Evolutionary conservation across 2,113 vertebrate genomes (phyloP), one percentile per base, ranked within the genome.

Genomic region (Columbina picui): DNA sequence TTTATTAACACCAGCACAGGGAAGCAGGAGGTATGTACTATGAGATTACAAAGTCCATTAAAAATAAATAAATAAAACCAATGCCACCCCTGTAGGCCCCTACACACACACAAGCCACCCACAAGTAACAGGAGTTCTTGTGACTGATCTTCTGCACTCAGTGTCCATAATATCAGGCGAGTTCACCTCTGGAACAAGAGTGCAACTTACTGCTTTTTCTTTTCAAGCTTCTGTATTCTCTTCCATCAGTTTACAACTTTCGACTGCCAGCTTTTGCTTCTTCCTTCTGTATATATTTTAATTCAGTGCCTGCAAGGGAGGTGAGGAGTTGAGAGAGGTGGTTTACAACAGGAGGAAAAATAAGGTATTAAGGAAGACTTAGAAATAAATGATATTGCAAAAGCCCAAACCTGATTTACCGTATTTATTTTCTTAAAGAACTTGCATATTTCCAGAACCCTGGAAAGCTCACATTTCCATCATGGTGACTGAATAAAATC

Each of bases 291-390:
- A 5, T 65, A 4, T 65, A 14, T 32, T 11, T 81, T 14, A 1
- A 3, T 76, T 87, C 36, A n/a, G 21, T 78, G 32, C 36, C 47
- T 68, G 29, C 0, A 0, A 69, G 63, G 39, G 29, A 59, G 34
- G 55, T 63, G 69, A 89, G 32, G 38, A 77, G 12, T 30, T 89
- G 53, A 53, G 32, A 43, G 39, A 63, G 10, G 6, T 74, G 53
- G 12, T 39, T 92, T 76, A 32, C 6, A 80, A 10, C 17, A 12
- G 15, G 27, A 84, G 25, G 10, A 38, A 69, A 67, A 70, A 70
- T 57, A 41, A 3, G 14, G 3, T 53, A 59, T 12, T 36, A 26
- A 69, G 52, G 22, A 67, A 57, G 18, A 36, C 4, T 30, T 53
- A 16, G 6, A 52, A 73, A 36, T 50, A 43, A 10, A 1, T 14